Conservation (phyloP, 2,113 vertebrate genomes). For the Notothenia rossii region DNA sequence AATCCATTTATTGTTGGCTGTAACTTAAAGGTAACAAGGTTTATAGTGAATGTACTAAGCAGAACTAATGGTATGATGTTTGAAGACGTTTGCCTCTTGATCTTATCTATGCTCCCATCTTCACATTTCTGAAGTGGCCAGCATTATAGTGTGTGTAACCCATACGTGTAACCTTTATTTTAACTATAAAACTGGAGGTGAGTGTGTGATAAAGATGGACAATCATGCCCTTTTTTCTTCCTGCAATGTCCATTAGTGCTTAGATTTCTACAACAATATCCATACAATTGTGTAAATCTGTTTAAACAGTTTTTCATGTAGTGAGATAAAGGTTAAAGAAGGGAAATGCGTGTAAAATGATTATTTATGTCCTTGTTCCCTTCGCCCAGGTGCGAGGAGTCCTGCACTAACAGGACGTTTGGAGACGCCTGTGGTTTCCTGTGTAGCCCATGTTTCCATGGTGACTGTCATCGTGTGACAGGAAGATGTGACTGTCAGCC, state of each 20-base stretch:
- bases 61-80: not conserved
- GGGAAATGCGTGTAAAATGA: not conserved
- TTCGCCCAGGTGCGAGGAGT: constrained; percentile 87
- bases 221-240: not conserved
- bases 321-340: not conserved
- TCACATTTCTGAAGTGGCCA: not conserved
- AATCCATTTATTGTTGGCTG: no score
- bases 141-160: not conserved
- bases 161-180: not conserved
- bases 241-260: not conserved
- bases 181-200: no score
- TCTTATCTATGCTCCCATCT: not conserved
- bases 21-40: not conserved
- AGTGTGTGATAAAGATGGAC: no score
- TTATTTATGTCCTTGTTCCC: not conserved
- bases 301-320: not conserved
- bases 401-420: constrained; percentile 85
- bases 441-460: constrained; percentile 87
- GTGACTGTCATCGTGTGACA: constrained; percentile 89
- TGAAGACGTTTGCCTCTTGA: not conserved
- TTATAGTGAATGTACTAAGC: not conserved
- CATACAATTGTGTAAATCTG: not conserved
- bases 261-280: not conserved
- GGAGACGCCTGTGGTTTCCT: constrained; percentile 86
- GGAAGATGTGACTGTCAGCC: constrained; percentile 90